Conservation (phyloP, 2,113 vertebrate genomes). For the Numida meleagris region DNA sequence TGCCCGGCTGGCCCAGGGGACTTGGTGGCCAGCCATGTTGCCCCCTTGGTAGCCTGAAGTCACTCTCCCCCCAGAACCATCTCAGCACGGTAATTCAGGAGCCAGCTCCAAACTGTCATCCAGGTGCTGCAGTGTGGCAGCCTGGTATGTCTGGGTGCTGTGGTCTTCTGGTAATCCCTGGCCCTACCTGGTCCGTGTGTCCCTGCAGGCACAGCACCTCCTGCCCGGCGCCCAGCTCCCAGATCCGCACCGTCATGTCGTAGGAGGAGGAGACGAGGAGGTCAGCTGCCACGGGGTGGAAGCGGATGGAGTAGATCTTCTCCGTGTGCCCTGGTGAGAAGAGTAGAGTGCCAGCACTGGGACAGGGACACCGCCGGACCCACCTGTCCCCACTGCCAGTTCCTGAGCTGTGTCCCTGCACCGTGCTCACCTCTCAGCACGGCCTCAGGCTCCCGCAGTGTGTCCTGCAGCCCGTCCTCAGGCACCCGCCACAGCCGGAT, state of each 20-base stretch:
- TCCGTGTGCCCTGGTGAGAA: slow-evolving; percentile 87
- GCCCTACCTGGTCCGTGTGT: slow-evolving; percentile 90
- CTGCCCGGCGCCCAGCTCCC: slow-evolving; percentile 78
- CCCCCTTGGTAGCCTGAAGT: background rate
- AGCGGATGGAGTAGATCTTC: slow-evolving; percentile 95
- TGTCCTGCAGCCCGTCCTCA: slow-evolving; percentile 82
- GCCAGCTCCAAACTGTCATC: background rate
- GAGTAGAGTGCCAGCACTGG: background rate
- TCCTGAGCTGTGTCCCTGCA: fast-evolving
- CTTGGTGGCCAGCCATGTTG: fast-evolving
- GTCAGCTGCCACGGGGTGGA: slow-evolving; percentile 87
- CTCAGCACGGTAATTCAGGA: background rate
- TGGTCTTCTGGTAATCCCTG: background rate
- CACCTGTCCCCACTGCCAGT: background rate
- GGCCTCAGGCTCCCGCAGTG: slow-evolving; percentile 81
- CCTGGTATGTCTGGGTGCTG: background rate
- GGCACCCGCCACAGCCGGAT: slow-evolving; percentile 92
- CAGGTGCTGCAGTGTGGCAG: background rate
- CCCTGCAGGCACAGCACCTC: slow-evolving; percentile 84
- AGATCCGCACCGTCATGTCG: slow-evolving; percentile 88
- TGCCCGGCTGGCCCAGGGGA: background rate
- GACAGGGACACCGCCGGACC: fast-evolving
- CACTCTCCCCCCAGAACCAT: background rate
- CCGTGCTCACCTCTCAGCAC: slow-evolving; percentile 82
- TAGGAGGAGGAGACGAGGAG: slow-evolving; percentile 94